A percentile compares a stretch with the other conserved stretches of the same genome.
Evolutionary conservation across 2,888 invertebrate species (phyloP).

Genomic region (Hydrotaea cyrtoneurina): DNA sequence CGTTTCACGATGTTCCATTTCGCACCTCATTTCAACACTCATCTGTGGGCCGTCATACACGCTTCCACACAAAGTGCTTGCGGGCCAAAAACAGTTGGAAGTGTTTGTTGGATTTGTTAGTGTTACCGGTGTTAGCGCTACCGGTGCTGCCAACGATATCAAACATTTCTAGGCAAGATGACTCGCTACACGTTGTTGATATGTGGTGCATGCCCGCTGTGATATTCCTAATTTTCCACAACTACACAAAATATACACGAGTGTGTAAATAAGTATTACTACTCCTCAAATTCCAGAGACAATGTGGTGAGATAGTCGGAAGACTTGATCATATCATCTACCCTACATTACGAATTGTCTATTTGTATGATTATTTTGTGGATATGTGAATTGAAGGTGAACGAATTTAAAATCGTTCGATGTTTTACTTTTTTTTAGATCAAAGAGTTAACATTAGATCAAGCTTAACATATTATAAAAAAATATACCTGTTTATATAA

Average conservation of each 20-base stretch:
- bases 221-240: conserved; percentile 52
- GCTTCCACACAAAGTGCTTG: conserved; percentile 30
- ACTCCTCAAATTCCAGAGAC: conserved; percentile 55
- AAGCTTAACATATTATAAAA: too few relatives aligned
- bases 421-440: too few relatives aligned
- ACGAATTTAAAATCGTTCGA: too few relatives aligned
- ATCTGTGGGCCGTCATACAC: conserved; percentile 51
- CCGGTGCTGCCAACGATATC: conserved; percentile 40
- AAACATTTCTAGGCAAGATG: conserved; percentile 33
- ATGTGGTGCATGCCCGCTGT: conserved; percentile 56
- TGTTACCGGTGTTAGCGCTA: conserved; percentile 31
- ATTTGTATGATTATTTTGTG: not conserved
- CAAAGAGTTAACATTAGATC: too few relatives aligned
- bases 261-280: conserved; percentile 21
- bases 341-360: not conserved
- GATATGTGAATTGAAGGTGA: too few relatives aligned
- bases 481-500: too few relatives aligned
- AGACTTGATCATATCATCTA: not conserved
- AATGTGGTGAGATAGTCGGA: conserved; percentile 7
- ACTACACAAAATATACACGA: conserved; percentile 31
- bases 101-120: conserved; percentile 33
- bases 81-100: conserved; percentile 49
- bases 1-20: conserved; percentile 57
- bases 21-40: conserved; percentile 67
- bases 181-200: conserved; percentile 38